These are phyloP conservation scores for Anorthoa munda DNA, from an alignment of 2,888 invertebrate species.

Conservation along the genomic window DNA sequence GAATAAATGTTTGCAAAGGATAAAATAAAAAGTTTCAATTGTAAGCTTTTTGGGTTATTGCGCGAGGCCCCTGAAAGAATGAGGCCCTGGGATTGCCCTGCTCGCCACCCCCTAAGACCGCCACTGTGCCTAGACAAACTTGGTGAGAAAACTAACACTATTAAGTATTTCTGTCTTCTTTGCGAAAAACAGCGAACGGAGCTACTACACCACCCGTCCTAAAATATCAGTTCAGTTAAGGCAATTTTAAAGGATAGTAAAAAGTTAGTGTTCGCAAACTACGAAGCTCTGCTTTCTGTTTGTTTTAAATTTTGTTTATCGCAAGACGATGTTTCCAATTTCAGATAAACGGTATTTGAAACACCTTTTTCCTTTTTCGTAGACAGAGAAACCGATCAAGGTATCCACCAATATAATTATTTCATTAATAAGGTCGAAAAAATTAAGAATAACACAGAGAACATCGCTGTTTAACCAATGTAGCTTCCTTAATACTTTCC, in stretches of 20 bases:
- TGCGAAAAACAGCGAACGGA: constrained; percentile 32
- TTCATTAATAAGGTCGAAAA: not conserved
- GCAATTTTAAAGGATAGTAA: constrained; percentile 29
- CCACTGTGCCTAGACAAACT: constrained; percentile 37
- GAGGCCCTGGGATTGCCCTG: too few species aligned
- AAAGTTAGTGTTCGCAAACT: constrained; percentile 15
- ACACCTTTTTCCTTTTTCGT: not conserved
- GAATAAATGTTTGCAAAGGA: too few species aligned
- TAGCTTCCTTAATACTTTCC: not conserved
- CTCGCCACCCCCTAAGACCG: too few species aligned
- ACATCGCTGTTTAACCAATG: not conserved
- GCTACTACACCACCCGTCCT: constrained; percentile 31
- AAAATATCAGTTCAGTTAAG: constrained; percentile 35
- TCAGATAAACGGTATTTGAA: not conserved
- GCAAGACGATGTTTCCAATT: not conserved
- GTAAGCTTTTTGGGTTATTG: too few species aligned
- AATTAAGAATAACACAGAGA: not conserved
- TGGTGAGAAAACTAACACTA: constrained; percentile 51
- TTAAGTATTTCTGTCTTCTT: constrained; percentile 44
- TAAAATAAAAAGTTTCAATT: too few species aligned
- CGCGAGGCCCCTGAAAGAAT: too few species aligned
- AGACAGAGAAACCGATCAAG: not conserved
- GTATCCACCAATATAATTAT: not conserved
- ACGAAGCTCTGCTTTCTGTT: not conserved
- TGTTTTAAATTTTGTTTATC: not conserved